Evolutionary conservation across 2,888 invertebrate genomes (phyloP), one percentile per base, ranked within the genome.

Genomic region (Lymantria monacha): DNA sequence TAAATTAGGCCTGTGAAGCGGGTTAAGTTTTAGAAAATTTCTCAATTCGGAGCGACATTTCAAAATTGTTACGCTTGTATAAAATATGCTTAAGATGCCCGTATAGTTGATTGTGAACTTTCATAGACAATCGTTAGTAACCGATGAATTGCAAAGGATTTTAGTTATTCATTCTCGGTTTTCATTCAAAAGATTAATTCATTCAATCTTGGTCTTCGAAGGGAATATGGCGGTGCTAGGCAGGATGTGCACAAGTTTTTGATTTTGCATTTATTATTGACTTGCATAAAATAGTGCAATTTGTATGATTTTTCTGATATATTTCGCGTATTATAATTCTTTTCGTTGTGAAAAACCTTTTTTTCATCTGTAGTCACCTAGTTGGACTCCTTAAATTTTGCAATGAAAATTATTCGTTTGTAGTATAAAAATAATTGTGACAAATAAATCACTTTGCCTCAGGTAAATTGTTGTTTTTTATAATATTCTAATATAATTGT

Each of bases 381-480:
- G 67, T 69, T 77, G 72, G 74, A 83, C 74, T 69, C 56, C 70
- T 71, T 65, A 71, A 1, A 55, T 72, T 79, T 83, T 87, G 89
- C 85, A 82, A 91, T 91, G 90, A 89, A 86, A 88, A 83, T 83
- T 83, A 79, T 83, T 86, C 87, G 82, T 81, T 87, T 79, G 79
- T 83, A 87, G 87, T 90, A 85, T 91, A 90, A 91, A 90, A 91
- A 90, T 89, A 89, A 88, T 90, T 89, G 86, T 89, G 90, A 87
- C 83, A 84, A 89, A 82, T 85, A 85, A 81, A 85, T 74, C 79
- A 73, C 78, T 77, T 72, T 80, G 77, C 66, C 75, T 78, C 88
- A 89, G 89, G 90, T 89, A 89, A 87, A 76, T 72, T 72, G 68
- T 76, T 80, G 74, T 83, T 84, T 79, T 72, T 59, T 62, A 49